These are phyloP conservation scores for Scaptomyza flava DNA, from an alignment of 2,888 invertebrate species.

Conservation along the genomic window DNA sequence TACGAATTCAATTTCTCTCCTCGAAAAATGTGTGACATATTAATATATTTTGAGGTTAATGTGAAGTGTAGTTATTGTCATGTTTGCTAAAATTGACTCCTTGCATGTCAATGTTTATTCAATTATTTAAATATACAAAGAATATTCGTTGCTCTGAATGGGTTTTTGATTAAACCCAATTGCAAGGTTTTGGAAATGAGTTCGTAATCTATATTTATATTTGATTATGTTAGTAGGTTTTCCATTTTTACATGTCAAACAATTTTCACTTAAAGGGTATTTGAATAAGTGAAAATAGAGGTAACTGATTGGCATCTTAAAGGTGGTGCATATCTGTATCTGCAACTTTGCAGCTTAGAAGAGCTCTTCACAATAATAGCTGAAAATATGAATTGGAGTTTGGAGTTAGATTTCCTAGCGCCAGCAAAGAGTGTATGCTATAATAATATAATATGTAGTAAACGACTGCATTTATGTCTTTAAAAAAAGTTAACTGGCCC, in stretches of 20 bases:
- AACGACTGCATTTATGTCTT: slow-evolving; percentile 74
- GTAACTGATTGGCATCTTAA: slow-evolving; percentile 76
- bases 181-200: too few relatives aligned
- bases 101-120: too few relatives aligned
- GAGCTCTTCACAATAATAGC: slow-evolving; percentile 26
- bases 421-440: slow-evolving; percentile 25
- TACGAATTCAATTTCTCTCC: too few relatives aligned
- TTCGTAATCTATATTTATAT: not conserved
- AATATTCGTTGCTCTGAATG: too few relatives aligned
- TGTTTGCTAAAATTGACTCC: too few relatives aligned
- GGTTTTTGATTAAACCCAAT: too few relatives aligned
- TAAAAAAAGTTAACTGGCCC: slow-evolving; percentile 63
- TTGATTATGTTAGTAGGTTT: not conserved
- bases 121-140: too few relatives aligned
- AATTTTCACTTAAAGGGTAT: slow-evolving; percentile 10
- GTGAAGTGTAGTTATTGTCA: not conserved
- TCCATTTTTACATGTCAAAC: not conserved
- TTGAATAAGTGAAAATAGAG: slow-evolving; percentile 62
- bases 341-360: slow-evolving; percentile 22
- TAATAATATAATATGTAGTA: slow-evolving; percentile 69
- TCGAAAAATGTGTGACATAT: too few relatives aligned
- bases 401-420: slow-evolving; percentile 43
- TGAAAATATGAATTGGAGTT: slow-evolving; percentile 34
- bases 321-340: slow-evolving; percentile 22
- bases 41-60: too few relatives aligned